phyloP scores from a whole-genome alignment of 2,113 vertebrate species.

The Onychorhynchus coronatus region DNA sequence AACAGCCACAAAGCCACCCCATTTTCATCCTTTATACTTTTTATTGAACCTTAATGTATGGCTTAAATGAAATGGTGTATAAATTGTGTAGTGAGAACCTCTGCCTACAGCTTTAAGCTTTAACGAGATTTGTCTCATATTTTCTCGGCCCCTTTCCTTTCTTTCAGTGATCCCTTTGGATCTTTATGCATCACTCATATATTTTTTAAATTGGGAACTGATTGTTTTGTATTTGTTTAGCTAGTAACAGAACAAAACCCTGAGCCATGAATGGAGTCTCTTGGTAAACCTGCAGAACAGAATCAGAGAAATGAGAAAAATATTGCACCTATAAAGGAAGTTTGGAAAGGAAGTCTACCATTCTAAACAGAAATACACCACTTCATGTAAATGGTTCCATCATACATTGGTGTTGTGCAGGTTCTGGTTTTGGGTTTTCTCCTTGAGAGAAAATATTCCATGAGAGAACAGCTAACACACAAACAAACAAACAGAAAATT shows the following conservation, averaged over 20 bases:
- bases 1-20: background rate
- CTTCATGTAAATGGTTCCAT: background rate
- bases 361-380: background rate
- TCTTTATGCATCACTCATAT: background rate
- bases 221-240: background rate
- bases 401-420: fast-evolving
- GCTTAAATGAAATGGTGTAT: background rate
- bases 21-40: background rate
- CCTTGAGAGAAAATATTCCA: background rate
- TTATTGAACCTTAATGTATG: background rate
- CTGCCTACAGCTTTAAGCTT: background rate
- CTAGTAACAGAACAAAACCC: background rate
- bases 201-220: background rate
- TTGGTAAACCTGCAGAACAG: background rate
- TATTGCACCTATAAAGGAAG: background rate
- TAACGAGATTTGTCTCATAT: background rate
- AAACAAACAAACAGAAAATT: background rate
- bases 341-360: background rate
- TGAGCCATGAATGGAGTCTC: background rate
- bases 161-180: background rate
- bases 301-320: background rate
- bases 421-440: background rate
- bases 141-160: background rate
- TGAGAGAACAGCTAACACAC: background rate
- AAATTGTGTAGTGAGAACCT: background rate